Percentiles rank a stretch among this genome's conserved stretches.
phyloP scores from a whole-genome alignment of 2,113 vertebrate genomes.

The Holacanthus passer region DNA sequence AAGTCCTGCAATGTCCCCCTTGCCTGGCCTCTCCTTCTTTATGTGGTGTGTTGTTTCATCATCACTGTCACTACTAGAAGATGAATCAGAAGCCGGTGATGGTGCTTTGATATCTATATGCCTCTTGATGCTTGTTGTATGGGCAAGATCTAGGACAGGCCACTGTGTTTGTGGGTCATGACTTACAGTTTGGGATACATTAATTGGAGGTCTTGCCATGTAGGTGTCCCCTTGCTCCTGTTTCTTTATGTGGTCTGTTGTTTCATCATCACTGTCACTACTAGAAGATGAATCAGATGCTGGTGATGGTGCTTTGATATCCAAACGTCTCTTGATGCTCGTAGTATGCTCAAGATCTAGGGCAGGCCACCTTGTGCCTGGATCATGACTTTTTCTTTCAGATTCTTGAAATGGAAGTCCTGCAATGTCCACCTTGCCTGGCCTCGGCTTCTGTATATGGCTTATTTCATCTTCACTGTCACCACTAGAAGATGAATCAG shows the following conservation, averaged over 20 bases:
- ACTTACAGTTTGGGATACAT: neutral
- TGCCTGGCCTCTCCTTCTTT: neutral
- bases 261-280: slow-evolving; percentile 56
- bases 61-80: slow-evolving; percentile 56
- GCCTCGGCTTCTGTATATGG: neutral
- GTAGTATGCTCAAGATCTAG: neutral
- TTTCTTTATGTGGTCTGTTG: neutral
- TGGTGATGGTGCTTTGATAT: slow-evolving; percentile 6
- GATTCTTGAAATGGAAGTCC: neutral
- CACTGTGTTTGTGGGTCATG: neutral
- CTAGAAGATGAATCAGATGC: slow-evolving; percentile 12
- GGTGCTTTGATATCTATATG: slow-evolving; percentile 43
- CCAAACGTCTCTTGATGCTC: neutral
- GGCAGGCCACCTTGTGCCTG: neutral
- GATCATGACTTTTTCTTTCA: neutral
- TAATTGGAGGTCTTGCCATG: neutral
- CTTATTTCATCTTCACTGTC: slow-evolving; percentile 5
- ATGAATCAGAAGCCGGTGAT: slow-evolving; percentile 10
- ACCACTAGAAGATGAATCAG: neutral
- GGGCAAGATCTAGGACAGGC: slow-evolving; percentile 3
- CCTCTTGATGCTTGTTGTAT: slow-evolving; percentile 17
- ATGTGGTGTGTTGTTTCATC: neutral
- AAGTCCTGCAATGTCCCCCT: neutral
- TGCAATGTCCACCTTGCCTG: slow-evolving; percentile 9
- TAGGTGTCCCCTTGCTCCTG: neutral